Evolutionary conservation across 2,113 vertebrate species (phyloP), one percentile per base, ranked within the genome.

Genomic region (Sinosuthora webbiana): DNA sequence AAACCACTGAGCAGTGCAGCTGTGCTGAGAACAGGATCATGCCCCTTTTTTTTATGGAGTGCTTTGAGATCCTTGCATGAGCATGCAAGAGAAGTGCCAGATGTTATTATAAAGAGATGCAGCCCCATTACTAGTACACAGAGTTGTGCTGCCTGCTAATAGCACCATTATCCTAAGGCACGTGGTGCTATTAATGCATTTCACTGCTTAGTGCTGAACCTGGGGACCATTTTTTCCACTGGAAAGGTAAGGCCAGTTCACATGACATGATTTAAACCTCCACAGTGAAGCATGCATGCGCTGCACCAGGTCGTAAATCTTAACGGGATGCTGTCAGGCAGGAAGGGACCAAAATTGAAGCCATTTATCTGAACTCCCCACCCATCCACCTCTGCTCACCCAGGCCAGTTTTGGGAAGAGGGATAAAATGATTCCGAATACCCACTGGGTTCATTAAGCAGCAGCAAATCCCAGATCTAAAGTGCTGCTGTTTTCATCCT

Each of bases 341-440:
- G 94, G 68, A 93, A 96, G 49, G 88, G 80, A 96, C 95, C 90
- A 75, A 97, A 97, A 97, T 96, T 97, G 96, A 97, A 97, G 78
- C 92, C 96, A 96, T 97, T 97, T 97, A 97, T 97, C 97, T 97
- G 95, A 96, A 85, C 94, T 95, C 83, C 83, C 83, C 86, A 87
- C 89, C 62, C 62, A 96, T 67, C 76, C 90, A 94, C 91, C 87
- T 92, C 89, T 41, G 60, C 63, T 91, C 91, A 73, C 82, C 79
- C 76, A n/a, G 44, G 71, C 68, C 64, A 59, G 87, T 85, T 95
- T 97, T 93, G 94, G 95, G 90, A 92, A 95, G 93, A 90, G 62
- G 85, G 93, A 96, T 96, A 93, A 96, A 96, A 96, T 94, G 56
- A 93, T 84, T 89, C 87, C 13, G 27, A 91, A 53, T 23, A 42